phyloP scores from a whole-genome alignment of 2,888 invertebrate species.

The Carterocephalus palaemon region DNA sequence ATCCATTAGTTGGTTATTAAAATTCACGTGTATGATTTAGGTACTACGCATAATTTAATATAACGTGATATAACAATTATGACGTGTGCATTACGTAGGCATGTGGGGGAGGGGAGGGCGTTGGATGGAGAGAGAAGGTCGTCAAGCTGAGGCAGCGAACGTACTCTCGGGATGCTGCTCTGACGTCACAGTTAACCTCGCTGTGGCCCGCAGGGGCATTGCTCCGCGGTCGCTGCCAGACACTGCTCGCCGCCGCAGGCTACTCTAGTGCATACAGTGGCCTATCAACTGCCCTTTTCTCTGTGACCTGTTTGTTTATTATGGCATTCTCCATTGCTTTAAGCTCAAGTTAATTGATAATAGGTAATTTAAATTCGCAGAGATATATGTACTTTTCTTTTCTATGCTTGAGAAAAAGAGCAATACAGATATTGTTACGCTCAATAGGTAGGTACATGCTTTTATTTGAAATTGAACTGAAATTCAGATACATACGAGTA shows the following conservation, averaged over 20 bases:
- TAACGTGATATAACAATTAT: slow-evolving; percentile 2
- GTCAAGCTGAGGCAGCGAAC: slow-evolving; percentile 14
- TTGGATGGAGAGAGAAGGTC: slow-evolving; percentile 27
- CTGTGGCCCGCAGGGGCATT: slow-evolving; percentile 47
- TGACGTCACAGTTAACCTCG: slow-evolving; percentile 47
- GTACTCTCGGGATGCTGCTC: slow-evolving; percentile 37
- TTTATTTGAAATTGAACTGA: too few species aligned
- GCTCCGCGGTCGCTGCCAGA: slow-evolving; percentile 41
- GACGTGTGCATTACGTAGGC: slow-evolving; percentile 17
- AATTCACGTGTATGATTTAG: background rate
- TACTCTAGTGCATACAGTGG: too few species aligned
- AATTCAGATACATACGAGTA: too few species aligned
- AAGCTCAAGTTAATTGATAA: too few species aligned
- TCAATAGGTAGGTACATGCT: too few species aligned
- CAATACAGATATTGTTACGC: too few species aligned
- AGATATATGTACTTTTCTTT: too few species aligned
- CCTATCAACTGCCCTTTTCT: background rate
- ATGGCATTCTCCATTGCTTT: too few species aligned
- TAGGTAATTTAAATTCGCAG: too few species aligned
- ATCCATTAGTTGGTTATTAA: too few species aligned
- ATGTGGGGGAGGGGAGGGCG: slow-evolving; percentile 3
- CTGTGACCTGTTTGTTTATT: background rate
- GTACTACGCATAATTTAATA: background rate
- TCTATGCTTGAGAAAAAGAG: too few species aligned
- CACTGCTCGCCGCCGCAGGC: background rate